phyloP scores from a whole-genome alignment of 2,888 invertebrate species.

The Pyrochroa serraticornis region DNA sequence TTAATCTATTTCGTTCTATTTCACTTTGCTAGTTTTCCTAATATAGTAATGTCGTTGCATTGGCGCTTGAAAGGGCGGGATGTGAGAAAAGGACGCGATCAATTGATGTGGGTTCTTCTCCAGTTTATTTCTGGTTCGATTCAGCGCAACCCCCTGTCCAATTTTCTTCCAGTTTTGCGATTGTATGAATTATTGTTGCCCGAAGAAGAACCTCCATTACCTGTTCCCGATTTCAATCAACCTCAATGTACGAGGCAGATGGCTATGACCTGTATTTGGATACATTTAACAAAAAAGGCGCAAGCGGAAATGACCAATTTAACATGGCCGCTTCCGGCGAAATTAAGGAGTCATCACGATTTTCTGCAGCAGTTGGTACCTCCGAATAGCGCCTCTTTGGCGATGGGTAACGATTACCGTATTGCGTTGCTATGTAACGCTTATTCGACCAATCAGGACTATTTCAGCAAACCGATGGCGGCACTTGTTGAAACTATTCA shows the following conservation, averaged over 20 bases:
- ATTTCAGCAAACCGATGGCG: conserved; percentile 90
- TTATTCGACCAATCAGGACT: conserved; percentile 92
- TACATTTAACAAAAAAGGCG: conserved; percentile 92
- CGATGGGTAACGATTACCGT: conserved; percentile 85
- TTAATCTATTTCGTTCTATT: conserved; percentile 94
- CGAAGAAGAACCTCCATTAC: conserved; percentile 87
- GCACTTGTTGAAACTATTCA: conserved; percentile 83
- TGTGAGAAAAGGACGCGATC: conserved; percentile 89
- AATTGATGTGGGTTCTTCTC: conserved; percentile 97
- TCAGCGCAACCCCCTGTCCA: conserved; percentile 88
- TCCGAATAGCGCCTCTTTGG: conserved; percentile 71
- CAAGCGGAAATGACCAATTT: conserved; percentile 79
- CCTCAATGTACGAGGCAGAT: conserved; percentile 87
- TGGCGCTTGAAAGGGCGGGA: conserved; percentile 69
- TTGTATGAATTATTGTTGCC: conserved; percentile 92
- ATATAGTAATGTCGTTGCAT: conserved; percentile 87
- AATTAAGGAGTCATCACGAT: conserved; percentile 61
- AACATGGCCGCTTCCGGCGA: conserved; percentile 52
- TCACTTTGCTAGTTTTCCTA: conserved; percentile 92
- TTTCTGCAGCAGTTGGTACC: conserved; percentile 85
- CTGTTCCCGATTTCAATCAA: conserved; percentile 87
- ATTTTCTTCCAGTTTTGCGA: conserved; percentile 88
- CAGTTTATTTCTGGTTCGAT: conserved; percentile 98
- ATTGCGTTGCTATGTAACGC: conserved; percentile 94
- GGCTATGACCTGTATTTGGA: conserved; percentile 97